Percentiles rank a stretch among this genome's conserved stretches.
Evolutionary conservation across 2,797 vertebrate species (phyloP).

Genomic region (Pseudomugil tenellus): DNA sequence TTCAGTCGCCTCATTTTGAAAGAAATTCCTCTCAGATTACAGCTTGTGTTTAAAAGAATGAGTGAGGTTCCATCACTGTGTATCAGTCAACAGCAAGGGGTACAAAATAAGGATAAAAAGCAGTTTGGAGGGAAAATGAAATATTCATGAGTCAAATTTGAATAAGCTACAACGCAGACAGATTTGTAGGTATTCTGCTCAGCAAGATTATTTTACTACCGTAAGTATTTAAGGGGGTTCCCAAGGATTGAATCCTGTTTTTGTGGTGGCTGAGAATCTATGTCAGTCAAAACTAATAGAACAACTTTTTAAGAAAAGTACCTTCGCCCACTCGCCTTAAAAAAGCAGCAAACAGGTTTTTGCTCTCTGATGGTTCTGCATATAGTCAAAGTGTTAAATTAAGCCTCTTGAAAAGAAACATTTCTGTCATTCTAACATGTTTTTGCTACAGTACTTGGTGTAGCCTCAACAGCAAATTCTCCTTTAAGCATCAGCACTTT

Average conservation of each 20-base stretch:
- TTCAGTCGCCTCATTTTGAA: constrained; percentile 29
- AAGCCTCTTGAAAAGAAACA: constrained; percentile 16
- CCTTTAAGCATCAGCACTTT: constrained; percentile 7
- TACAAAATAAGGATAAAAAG: constrained; percentile 72
- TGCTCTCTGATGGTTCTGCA: constrained; percentile 20
- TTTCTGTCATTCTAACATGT: constrained; percentile 13
- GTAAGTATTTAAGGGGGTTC: constrained; percentile 59
- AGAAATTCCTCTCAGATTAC: constrained; percentile 60
- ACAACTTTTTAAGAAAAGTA: constrained; percentile 42
- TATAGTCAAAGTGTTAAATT: constrained; percentile 32
- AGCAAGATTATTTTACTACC: constrained; percentile 61
- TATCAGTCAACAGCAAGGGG: constrained; percentile 51
- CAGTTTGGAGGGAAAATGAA: constrained; percentile 72
- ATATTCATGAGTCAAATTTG: constrained; percentile 80
- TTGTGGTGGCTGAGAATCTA: constrained; percentile 51
- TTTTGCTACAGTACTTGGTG: constrained; percentile 23
- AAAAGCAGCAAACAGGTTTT: constrained; percentile 45
- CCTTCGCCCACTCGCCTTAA: neutral
- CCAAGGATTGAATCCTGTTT: constrained; percentile 59
- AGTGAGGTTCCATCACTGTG: constrained; percentile 45
- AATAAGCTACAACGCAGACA: constrained; percentile 76
- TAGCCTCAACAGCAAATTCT: constrained; percentile 6
- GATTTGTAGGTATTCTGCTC: constrained; percentile 68
- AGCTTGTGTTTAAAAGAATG: constrained; percentile 32
- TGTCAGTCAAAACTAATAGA: constrained; percentile 49